phyloP scores from a whole-genome alignment of 2,888 invertebrate genomes.

The Eupithecia insigniata region DNA sequence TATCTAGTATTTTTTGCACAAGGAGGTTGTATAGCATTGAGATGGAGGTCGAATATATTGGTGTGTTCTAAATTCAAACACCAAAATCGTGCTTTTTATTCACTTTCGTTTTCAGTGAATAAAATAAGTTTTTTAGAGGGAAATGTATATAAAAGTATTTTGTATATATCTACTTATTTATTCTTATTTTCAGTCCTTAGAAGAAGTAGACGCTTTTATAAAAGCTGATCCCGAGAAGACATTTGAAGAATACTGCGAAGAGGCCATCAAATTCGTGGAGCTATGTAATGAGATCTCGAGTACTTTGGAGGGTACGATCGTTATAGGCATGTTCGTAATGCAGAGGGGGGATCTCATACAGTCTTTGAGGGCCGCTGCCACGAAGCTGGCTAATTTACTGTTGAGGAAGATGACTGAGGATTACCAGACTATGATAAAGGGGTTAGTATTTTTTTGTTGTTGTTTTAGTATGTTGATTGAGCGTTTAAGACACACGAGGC shows the following conservation, averaged over 20 bases:
- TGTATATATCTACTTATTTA: too few species aligned
- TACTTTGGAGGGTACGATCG: slow-evolving; percentile 86
- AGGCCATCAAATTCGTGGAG: slow-evolving; percentile 86
- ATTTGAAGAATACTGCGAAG: slow-evolving; percentile 86
- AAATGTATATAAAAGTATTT: too few species aligned
- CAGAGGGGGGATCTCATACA: slow-evolving; percentile 91
- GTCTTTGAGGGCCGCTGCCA: slow-evolving; percentile 87
- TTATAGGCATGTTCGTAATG: slow-evolving; percentile 93
- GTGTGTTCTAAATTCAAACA: too few species aligned
- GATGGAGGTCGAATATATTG: too few species aligned
- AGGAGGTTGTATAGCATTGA: too few species aligned
- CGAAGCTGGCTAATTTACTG: slow-evolving; percentile 87
- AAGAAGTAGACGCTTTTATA: slow-evolving; percentile 87
- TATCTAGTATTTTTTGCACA: too few species aligned
- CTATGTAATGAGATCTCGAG: slow-evolving; percentile 86
- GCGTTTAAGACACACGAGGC: too few species aligned
- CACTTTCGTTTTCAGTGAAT: too few species aligned
- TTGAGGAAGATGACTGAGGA: slow-evolving; percentile 90
- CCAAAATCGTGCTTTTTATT: too few species aligned
- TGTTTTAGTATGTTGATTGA: neutral
- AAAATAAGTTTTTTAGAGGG: too few species aligned
- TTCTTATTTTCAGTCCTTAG: slow-evolving; percentile 78
- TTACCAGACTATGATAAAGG: slow-evolving; percentile 90
- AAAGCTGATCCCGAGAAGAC: slow-evolving; percentile 83
- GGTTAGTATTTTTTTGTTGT: slow-evolving; percentile 77